Evolutionary conservation across 2,113 vertebrate species (phyloP).

Genomic region (Dipodomys merriami): DNA sequence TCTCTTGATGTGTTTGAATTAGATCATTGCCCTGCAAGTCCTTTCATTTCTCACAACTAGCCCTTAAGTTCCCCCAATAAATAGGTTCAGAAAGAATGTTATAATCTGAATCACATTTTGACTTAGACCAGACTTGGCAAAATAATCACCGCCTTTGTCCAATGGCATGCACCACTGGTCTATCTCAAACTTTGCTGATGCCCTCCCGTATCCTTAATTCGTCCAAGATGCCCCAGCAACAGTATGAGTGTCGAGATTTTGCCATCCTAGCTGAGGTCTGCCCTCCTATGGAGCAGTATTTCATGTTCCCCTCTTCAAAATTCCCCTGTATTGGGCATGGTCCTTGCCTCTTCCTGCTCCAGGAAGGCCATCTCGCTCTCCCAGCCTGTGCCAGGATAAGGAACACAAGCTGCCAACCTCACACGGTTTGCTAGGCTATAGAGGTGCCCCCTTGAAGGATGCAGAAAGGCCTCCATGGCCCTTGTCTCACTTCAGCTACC

Average conservation of each 20-base stretch:
- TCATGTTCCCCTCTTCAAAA: neutral
- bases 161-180: neutral
- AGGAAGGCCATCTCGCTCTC: neutral
- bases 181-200: neutral
- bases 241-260: neutral
- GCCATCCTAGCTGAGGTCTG: slow-evolving; percentile 29
- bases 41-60: neutral
- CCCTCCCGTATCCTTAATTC: neutral
- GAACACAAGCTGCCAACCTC: neutral
- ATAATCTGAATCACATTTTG: neutral
- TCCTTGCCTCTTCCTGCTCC: neutral
- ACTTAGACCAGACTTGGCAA: slow-evolving; percentile 31
- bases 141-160: neutral
- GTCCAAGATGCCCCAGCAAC: neutral
- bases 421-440: neutral
- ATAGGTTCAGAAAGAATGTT: neutral
- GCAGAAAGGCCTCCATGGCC: neutral
- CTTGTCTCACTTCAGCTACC: slow-evolving; percentile 71
- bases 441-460: neutral
- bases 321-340: neutral
- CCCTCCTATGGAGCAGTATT: slow-evolving; percentile 16
- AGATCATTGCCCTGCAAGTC: neutral
- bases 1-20: slow-evolving; percentile 1
- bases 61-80: neutral
- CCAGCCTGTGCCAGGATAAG: neutral